phyloP scores from a whole-genome alignment of 2,888 invertebrate genomes.

The Laspeyria flexula region DNA sequence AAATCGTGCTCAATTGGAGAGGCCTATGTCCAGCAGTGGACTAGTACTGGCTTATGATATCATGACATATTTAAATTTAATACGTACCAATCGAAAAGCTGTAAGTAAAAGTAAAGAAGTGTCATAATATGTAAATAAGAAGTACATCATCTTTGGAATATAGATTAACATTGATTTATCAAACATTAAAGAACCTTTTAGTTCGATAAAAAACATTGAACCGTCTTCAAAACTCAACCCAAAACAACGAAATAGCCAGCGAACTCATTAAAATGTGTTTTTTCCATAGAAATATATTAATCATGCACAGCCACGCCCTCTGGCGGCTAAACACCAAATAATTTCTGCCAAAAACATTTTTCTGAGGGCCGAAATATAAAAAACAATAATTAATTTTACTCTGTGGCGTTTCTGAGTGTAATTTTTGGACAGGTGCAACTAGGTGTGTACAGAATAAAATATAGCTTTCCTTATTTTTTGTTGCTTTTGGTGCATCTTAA shows the following conservation, averaged over 20 bases:
- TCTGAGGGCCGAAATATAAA: constrained; percentile 66
- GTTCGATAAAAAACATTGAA: constrained; percentile 31
- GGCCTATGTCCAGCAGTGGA: too few relatives aligned
- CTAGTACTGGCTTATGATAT: too few relatives aligned
- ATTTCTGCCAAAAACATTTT: constrained; percentile 79
- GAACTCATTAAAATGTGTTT: constrained; percentile 73
- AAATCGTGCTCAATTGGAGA: too few relatives aligned
- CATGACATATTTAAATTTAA: too few relatives aligned
- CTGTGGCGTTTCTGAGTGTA: constrained; percentile 70
- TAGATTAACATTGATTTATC: constrained; percentile 1
- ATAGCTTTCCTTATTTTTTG: constrained; percentile 55
- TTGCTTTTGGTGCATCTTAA: constrained; percentile 48
- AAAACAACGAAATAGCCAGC: constrained; percentile 55
- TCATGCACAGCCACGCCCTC: constrained; percentile 76
- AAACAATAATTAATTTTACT: constrained; percentile 79
- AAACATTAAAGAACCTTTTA: constrained; percentile 34
- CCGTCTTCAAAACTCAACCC: constrained; percentile 40
- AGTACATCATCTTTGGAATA: background rate
- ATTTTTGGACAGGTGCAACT: constrained; percentile 70
- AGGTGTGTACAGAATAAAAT: constrained; percentile 59
- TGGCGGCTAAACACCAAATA: constrained; percentile 84
- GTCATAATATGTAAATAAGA: too few relatives aligned
- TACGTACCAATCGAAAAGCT: too few relatives aligned
- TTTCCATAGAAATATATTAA: constrained; percentile 83
- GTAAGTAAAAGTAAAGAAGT: too few relatives aligned